These are phyloP conservation scores for Melanostoma scalare DNA, from an alignment of 2,888 invertebrate genomes.

Conservation along the genomic window DNA sequence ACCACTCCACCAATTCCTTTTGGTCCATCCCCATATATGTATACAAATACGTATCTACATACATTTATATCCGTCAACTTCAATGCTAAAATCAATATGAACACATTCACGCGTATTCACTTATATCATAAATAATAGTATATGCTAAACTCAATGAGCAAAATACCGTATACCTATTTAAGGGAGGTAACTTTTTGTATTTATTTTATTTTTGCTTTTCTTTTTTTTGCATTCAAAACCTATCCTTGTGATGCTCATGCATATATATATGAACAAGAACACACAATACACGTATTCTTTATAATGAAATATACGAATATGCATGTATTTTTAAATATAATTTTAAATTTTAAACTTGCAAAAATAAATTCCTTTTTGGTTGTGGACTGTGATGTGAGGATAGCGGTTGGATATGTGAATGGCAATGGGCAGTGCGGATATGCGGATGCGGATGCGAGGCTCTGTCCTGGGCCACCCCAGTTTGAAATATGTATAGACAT, in stretches of 20 bases:
- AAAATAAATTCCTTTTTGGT: conserved; percentile 62
- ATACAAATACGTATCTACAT: neutral
- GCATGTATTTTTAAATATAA: conserved; percentile 62
- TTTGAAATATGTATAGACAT: neutral
- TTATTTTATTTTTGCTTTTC: conserved; percentile 36
- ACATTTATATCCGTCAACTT: conserved; percentile 63
- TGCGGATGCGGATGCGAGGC: conserved; percentile 17
- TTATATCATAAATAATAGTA: conserved; percentile 50
- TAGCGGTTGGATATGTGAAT: conserved; percentile 17
- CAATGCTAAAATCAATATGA: conserved; percentile 70
- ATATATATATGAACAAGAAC: neutral
- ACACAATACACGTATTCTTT: conserved; percentile 36
- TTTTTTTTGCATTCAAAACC: conserved; percentile 23
- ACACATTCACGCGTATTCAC: conserved; percentile 59
- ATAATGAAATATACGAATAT: conserved; percentile 60
- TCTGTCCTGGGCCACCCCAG: neutral
- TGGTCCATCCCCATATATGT: conserved; percentile 27
- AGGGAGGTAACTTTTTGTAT: conserved; percentile 58
- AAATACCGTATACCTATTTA: conserved; percentile 67
- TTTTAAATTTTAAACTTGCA: conserved; percentile 62
- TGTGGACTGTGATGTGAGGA: conserved; percentile 25
- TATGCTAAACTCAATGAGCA: conserved; percentile 70
- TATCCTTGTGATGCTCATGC: conserved; percentile 37
- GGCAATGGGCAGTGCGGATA: neutral
- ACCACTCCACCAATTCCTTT: conserved; percentile 32